Percentiles rank a stretch among this genome's conserved stretches.
phyloP scores from a whole-genome alignment of 1,140 invertebrate species.

The Chelonus insularis region DNA sequence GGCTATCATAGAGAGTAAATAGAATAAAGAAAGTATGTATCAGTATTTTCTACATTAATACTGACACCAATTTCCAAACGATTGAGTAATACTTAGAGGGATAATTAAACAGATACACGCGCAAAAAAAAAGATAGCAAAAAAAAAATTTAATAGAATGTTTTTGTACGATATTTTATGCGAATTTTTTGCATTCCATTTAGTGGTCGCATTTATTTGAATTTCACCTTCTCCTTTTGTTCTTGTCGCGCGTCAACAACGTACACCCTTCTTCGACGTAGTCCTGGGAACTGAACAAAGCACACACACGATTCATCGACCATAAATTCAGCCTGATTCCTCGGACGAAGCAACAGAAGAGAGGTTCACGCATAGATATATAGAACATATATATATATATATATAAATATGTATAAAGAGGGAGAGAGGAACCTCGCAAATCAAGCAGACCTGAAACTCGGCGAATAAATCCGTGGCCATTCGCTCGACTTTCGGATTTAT shows the following conservation, averaged over 20 bases:
- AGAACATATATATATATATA: not conserved
- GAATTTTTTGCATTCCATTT: conserved; percentile 12
- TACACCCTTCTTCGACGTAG: not conserved
- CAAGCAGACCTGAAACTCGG: conserved; percentile 5
- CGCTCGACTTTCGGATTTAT: conserved; percentile 12
- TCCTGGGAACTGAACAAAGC: conserved; percentile 17
- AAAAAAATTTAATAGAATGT: no score
- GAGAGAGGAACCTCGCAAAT: conserved; percentile 8
- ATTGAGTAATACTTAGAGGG: no score
- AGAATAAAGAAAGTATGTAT: no score
- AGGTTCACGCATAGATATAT: not conserved
- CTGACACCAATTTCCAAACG: no score
- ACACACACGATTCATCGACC: conserved; percentile 22
- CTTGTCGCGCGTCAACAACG: conserved; percentile 10
- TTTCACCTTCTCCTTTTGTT: conserved; percentile 11
- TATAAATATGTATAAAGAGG: not conserved
- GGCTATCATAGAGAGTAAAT: no score
- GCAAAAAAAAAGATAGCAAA: no score
- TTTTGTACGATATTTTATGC: not conserved
- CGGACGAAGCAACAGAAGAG: not conserved
- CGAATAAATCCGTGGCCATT: conserved; percentile 2
- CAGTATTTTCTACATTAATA: no score
- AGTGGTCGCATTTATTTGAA: conserved; percentile 12
- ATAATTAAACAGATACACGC: no score
- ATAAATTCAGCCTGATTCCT: conserved; percentile 22